phyloP scores from a whole-genome alignment of 2,113 vertebrate genomes.

The Atherinomorus stipes region DNA sequence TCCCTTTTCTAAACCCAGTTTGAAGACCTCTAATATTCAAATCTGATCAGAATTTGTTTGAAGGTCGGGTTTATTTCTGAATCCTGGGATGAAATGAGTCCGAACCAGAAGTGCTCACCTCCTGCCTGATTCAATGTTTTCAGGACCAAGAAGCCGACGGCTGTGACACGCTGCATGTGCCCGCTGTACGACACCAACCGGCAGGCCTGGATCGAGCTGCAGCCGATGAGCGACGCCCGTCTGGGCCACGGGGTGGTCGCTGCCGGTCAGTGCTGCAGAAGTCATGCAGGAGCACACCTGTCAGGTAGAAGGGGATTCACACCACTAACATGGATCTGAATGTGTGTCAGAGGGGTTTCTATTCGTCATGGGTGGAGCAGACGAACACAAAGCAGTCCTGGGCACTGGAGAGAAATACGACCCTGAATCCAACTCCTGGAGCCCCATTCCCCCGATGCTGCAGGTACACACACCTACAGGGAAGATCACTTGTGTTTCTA shows the following conservation, averaged over 20 bases:
- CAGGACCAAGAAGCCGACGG: conserved; percentile 87
- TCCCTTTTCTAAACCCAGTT: no score
- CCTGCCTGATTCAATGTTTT: background rate
- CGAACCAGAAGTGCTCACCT: background rate
- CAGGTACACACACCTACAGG: conserved; percentile 81
- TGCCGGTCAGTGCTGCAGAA: conserved; percentile 86
- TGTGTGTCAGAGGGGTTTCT: conserved; percentile 91
- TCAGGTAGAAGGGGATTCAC: background rate
- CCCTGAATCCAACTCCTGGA: conserved; percentile 95
- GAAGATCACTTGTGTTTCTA: no score
- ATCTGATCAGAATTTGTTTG: no score
- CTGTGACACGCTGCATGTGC: conserved; percentile 94
- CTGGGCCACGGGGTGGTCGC: conserved; percentile 91
- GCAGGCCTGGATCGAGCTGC: conserved; percentile 95
- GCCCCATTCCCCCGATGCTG: conserved; percentile 89
- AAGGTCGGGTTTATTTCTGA: no score
- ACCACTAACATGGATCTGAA: background rate
- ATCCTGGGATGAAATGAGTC: background rate
- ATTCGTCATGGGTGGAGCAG: conserved; percentile 92
- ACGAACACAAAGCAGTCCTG: conserved; percentile 89
- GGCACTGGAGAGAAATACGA: conserved; percentile 94
- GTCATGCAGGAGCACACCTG: no score
- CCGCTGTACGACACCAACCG: conserved; percentile 95
- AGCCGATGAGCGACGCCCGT: conserved; percentile 89
- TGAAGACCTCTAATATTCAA: no score